These are phyloP conservation scores for Frankliniella fusca DNA, from an alignment of 2,888 invertebrate genomes.

Conservation along the genomic window DNA sequence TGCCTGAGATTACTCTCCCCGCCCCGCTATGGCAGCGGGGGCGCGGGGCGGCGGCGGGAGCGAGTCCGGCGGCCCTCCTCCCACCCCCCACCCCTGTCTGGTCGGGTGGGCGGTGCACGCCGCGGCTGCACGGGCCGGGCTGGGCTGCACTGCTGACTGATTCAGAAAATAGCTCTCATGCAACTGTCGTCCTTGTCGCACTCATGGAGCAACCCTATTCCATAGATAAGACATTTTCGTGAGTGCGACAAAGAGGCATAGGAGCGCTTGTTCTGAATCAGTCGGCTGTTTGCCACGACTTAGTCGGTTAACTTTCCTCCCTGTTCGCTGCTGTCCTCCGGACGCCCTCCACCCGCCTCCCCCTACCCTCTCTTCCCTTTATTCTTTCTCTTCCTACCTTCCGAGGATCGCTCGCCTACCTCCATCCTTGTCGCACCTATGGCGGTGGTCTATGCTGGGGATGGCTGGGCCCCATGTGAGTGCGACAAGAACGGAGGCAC, in stretches of 20 bases:
- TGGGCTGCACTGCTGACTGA: not conserved
- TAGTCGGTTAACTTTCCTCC: conserved; percentile 9
- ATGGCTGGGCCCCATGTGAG: too few species aligned
- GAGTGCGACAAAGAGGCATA: too few species aligned
- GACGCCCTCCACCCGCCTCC: not conserved
- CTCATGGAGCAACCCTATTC: too few species aligned
- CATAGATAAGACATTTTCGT: too few species aligned
- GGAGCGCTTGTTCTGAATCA: too few species aligned
- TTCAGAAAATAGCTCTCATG: too few species aligned
- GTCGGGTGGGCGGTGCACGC: not conserved
- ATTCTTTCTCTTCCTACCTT: not conserved
- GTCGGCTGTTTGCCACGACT: conserved; percentile 3
- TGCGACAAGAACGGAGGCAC: too few species aligned
- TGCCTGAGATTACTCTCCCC: conserved; percentile 3
- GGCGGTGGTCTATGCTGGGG: too few species aligned
- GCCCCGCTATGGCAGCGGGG: not conserved
- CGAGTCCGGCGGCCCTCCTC: not conserved
- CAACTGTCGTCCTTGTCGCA: too few species aligned
- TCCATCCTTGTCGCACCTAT: too few species aligned
- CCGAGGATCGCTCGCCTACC: too few species aligned
- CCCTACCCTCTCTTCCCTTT: not conserved
- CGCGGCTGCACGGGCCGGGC: not conserved
- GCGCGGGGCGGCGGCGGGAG: not conserved
- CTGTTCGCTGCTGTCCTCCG: not conserved
- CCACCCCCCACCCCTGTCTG: not conserved